A percentile compares a stretch with the other conserved stretches of the same genome.
phyloP scores from a whole-genome alignment of 1,140 invertebrate species.

The Trypoxylus dichotomus region DNA sequence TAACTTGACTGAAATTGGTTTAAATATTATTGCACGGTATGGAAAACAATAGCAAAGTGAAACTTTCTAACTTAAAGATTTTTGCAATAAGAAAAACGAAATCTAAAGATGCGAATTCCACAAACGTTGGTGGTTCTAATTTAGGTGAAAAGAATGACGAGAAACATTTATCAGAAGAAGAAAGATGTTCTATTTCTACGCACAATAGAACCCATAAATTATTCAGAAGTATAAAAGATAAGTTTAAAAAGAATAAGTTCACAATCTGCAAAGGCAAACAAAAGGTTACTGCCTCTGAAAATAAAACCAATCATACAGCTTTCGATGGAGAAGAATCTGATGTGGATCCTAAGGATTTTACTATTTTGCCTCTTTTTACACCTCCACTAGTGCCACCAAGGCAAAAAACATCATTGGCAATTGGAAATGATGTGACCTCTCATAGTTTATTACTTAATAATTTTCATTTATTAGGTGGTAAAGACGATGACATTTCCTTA shows the following conservation, averaged over 20 bases:
- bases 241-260: constrained; percentile 24
- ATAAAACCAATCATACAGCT: not conserved
- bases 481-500: not conserved
- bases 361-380: not conserved
- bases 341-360: constrained; percentile 3
- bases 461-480: not conserved
- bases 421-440: not conserved
- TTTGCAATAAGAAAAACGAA: constrained; percentile 10
- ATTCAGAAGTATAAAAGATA: constrained; percentile 27
- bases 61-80: constrained; percentile 11
- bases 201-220: constrained; percentile 4
- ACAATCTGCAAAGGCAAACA: constrained; percentile 21
- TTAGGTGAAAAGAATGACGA: not conserved
- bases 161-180: constrained; percentile 12
- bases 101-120: constrained; percentile 6
- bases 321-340: constrained; percentile 1
- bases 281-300: constrained; percentile 26
- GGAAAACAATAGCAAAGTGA: constrained; percentile 1
- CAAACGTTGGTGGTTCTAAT: constrained; percentile 8
- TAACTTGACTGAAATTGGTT: not conserved
- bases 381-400: constrained; percentile 22
- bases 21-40: not conserved
- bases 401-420: not conserved
- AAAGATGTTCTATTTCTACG: constrained; percentile 12
- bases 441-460: not conserved